Evolutionary conservation across 2,888 invertebrate genomes (phyloP), one percentile per base, ranked within the genome.

Genomic region (Meandrusa payeni): DNA sequence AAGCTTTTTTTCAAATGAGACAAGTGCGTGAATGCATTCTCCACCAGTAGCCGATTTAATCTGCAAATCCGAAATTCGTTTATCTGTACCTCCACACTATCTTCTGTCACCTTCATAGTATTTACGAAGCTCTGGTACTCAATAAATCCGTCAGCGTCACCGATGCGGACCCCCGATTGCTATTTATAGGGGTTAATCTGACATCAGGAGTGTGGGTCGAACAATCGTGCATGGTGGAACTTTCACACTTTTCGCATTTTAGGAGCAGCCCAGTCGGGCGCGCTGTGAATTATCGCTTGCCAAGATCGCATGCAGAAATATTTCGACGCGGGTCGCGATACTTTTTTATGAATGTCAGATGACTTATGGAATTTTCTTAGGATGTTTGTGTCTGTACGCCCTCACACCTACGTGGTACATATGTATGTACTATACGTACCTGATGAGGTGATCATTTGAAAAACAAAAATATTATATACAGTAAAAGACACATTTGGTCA

Each of bases 121-220:
- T 42, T 36, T 34, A 42, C 13, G 22, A 9, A n/a, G 22, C 4
- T 3, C 20, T n/a, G 24, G 2, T 12, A 11, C 4, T 6, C 15
- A 32, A 40, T 41, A 41, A 45, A 44, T 48, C 41, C 40, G 12
- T 44, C 37, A 22, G 13, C 15, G 38, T 37, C 31, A 37, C 11
- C 27, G 48, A 41, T 45, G 38, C 24, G 32, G 36, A 29, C 22
- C 43, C 34, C 34, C 41, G 46, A 44, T 46, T 50, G 41, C 50
- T 50, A 47, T 50, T 50, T 50, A 47, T 50, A 43, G 49, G 41
- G 41, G 27, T 40, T 50, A 50, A 49, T 49, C 49, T 46, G 31
- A 29, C 37, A 49, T 49, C 49, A 39, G 41, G 5, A 6, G 44
- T 49, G 49, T 49, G 46, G 49, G 49, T 31, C 34, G 46, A 46